Evolutionary conservation across 2,888 invertebrate genomes (phyloP).

Genomic region (Muschampia plurimacula): DNA sequence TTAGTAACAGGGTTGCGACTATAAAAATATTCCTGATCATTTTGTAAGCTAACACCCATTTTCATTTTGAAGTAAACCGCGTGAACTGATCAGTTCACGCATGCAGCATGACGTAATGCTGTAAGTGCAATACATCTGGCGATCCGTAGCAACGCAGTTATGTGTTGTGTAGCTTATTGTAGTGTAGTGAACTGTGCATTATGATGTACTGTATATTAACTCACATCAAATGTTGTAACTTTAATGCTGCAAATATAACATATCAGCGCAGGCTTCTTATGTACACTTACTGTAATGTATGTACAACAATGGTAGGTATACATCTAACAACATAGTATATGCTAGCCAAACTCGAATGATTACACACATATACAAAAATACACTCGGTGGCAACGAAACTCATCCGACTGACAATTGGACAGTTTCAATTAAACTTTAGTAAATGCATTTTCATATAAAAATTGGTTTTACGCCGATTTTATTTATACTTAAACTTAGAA

Average conservation of each 20-base stretch:
- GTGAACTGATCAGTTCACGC: too few relatives aligned
- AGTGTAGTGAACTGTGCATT: too few relatives aligned
- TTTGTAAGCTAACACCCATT: too few relatives aligned
- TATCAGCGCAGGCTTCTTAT: constrained; percentile 72
- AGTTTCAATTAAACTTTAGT: constrained; percentile 10
- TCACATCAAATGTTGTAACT: too few relatives aligned
- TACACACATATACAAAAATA: constrained; percentile 57
- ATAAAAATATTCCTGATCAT: too few relatives aligned
- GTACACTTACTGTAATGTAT: constrained; percentile 62
- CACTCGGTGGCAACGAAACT: constrained; percentile 33
- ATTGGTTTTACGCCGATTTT: constrained; percentile 7
- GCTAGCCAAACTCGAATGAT: constrained; percentile 50
- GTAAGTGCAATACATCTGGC: too few relatives aligned
- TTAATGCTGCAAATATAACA: too few relatives aligned
- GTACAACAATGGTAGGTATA: constrained; percentile 47
- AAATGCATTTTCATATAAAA: constrained; percentile 27
- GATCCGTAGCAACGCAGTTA: too few relatives aligned
- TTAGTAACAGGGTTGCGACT: too few relatives aligned
- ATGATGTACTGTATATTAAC: too few relatives aligned
- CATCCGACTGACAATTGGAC: constrained; percentile 4
- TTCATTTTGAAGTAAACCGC: too few relatives aligned
- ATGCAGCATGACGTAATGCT: constrained; percentile 46
- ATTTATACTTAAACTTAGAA: neutral
- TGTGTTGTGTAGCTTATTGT: too few relatives aligned
- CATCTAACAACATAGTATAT: constrained; percentile 47